phyloP scores from a whole-genome alignment of 2,113 vertebrate species.

The Campylorhamphus procurvoides region DNA sequence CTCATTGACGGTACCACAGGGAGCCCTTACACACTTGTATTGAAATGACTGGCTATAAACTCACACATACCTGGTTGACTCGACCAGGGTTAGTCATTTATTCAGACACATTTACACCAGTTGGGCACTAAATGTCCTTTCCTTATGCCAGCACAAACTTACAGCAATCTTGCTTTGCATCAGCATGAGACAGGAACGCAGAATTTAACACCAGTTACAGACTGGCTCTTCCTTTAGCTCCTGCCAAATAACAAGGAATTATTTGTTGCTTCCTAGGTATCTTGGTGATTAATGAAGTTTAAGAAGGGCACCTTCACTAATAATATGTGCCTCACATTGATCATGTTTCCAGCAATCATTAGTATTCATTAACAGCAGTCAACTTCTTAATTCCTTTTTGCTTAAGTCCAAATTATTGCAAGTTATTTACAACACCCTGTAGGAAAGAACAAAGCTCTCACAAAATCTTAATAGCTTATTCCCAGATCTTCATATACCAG shows the following conservation, averaged over 20 bases:
- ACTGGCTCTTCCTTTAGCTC: constrained; percentile 8
- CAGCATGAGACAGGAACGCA: not conserved
- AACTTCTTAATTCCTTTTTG: constrained; percentile 69
- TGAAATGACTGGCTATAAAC: not conserved
- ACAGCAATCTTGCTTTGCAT: not conserved
- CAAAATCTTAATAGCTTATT: constrained; percentile 55
- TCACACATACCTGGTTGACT: not conserved
- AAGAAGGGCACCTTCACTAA: constrained; percentile 66
- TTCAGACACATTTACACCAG: not conserved
- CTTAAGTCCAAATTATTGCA: constrained; percentile 65
- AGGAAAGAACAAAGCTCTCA: constrained; percentile 53
- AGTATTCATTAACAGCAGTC: constrained; percentile 69
- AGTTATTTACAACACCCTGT: constrained; percentile 64
- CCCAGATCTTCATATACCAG: constrained; percentile 37
- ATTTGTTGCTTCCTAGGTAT: constrained; percentile 61
- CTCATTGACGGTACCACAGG: no score
- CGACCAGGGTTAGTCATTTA: not conserved
- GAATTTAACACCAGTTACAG: constrained; percentile 29
- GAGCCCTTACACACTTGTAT: not conserved
- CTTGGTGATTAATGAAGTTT: constrained; percentile 66
- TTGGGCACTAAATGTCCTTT: not conserved
- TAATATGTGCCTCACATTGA: constrained; percentile 64
- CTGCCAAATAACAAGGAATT: constrained; percentile 34
- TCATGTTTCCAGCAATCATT: constrained; percentile 64
- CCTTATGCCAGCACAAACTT: not conserved